phyloP scores from a whole-genome alignment of 2,888 invertebrate species.

The Lasioglossum figueresi region DNA sequence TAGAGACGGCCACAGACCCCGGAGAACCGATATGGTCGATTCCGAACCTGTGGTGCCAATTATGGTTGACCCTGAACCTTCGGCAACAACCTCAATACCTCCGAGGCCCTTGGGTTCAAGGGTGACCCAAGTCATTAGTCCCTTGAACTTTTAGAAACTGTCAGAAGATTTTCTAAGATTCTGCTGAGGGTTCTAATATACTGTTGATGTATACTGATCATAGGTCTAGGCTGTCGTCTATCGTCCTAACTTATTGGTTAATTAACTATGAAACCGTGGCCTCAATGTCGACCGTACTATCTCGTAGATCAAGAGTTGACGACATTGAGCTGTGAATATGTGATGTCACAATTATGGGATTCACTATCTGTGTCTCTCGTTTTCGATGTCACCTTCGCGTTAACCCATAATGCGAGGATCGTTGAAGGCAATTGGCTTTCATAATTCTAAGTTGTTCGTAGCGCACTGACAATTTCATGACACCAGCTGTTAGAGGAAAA shows the following conservation, averaged over 20 bases:
- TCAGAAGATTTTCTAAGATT: background rate
- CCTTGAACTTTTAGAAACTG: background rate
- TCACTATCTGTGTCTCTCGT: background rate
- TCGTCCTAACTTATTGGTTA: background rate
- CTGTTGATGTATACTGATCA: background rate
- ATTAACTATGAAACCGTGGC: background rate
- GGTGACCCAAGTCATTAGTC: background rate
- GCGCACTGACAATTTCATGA: background rate
- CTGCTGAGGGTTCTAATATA: background rate
- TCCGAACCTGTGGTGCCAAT: conserved; percentile 1
- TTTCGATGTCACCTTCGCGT: background rate
- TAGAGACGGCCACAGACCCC: background rate
- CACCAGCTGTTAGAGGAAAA: background rate
- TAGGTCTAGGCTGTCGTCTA: background rate
- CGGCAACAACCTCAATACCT: background rate
- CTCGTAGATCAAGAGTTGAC: background rate
- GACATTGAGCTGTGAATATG: background rate
- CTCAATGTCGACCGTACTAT: background rate
- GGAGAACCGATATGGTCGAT: conserved; percentile 8
- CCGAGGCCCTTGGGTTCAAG: background rate
- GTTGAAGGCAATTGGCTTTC: background rate
- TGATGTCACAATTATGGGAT: background rate
- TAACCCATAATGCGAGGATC: background rate
- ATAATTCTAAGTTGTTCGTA: background rate
- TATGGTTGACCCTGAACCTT: conserved; percentile 9